Conservation (phyloP, 2,888 invertebrate species). For the Cecidostiba fungosa region DNA sequence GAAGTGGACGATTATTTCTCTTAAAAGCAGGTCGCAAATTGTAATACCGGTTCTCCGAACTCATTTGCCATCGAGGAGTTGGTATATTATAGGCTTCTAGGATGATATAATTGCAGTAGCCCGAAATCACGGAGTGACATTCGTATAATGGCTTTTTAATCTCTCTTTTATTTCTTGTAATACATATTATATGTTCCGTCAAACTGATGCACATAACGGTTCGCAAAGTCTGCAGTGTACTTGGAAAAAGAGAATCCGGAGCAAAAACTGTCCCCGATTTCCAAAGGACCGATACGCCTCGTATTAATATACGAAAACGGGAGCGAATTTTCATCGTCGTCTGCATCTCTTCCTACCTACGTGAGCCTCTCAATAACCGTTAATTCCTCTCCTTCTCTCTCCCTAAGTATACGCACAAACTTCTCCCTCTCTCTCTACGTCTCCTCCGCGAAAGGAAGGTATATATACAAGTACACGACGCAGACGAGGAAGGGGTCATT, state of each 20-base stretch:
- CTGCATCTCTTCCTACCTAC: background rate
- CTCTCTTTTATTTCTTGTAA: background rate
- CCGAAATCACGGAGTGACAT: background rate
- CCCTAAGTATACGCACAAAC: background rate
- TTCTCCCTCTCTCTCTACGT: constrained; percentile 14
- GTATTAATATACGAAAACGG: background rate
- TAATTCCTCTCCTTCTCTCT: constrained; percentile 51
- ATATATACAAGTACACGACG: background rate
- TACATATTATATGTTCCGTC: background rate
- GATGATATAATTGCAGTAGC: background rate
- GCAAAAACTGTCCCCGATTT: constrained; percentile 8
- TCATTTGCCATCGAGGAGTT: constrained; percentile 54
- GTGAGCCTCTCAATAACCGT: constrained; percentile 44
- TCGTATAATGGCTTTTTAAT: background rate
- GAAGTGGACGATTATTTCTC: constrained; percentile 60
- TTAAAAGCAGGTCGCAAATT: constrained; percentile 48
- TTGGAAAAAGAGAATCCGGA: background rate
- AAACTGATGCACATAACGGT: background rate
- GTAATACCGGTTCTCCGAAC: constrained; percentile 63
- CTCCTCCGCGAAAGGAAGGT: background rate
- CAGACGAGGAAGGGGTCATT: background rate
- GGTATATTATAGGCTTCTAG: constrained; percentile 11
- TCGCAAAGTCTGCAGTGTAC: background rate
- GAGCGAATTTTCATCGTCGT: background rate
- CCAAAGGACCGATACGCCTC: background rate